Percentiles rank a stretch among this genome's conserved stretches.
Conservation (phyloP, 2,888 invertebrate genomes). For the Acrobasis repandana region DNA sequence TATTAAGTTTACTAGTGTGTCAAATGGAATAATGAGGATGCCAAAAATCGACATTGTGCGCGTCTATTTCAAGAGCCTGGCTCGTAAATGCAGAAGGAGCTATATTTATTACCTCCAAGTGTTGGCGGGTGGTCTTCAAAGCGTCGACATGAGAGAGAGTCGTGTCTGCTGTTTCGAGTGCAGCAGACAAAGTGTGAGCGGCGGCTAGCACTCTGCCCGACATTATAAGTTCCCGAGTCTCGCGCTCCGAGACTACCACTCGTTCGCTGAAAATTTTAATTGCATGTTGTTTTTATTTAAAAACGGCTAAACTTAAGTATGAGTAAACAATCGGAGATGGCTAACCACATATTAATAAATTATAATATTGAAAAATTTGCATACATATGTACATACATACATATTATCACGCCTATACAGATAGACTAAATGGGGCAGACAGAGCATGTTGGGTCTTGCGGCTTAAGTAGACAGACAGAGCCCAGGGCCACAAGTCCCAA, state of each 20-base stretch:
- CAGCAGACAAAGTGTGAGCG: slow-evolving; percentile 85
- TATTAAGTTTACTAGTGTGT: too few species aligned
- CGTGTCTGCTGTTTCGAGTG: slow-evolving; percentile 88
- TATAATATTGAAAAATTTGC: too few species aligned
- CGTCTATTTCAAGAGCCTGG: not conserved
- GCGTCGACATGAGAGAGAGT: slow-evolving; percentile 92
- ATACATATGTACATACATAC: too few species aligned
- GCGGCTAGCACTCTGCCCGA: slow-evolving; percentile 92
- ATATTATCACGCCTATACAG: too few species aligned
- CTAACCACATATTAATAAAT: too few species aligned
- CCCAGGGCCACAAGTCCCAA: too few species aligned
- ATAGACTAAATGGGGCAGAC: too few species aligned
- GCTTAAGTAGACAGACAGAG: too few species aligned
- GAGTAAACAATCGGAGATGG: too few species aligned
- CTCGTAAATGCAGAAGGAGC: not conserved
- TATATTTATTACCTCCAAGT: slow-evolving; percentile 83
- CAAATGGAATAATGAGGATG: too few species aligned
- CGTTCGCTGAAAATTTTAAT: slow-evolving; percentile 50
- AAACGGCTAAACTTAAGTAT: not conserved
- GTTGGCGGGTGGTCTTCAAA: slow-evolving; percentile 89
- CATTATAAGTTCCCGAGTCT: slow-evolving; percentile 52
- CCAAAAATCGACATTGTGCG: too few species aligned
- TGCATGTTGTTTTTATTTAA: not conserved
- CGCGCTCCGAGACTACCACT: slow-evolving; percentile 68
- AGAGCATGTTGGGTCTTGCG: too few species aligned